A percentile compares a stretch with the other conserved stretches of the same genome.
Conservation (phyloP, 2,888 invertebrate genomes). For the Notocelia uddmanniana region DNA sequence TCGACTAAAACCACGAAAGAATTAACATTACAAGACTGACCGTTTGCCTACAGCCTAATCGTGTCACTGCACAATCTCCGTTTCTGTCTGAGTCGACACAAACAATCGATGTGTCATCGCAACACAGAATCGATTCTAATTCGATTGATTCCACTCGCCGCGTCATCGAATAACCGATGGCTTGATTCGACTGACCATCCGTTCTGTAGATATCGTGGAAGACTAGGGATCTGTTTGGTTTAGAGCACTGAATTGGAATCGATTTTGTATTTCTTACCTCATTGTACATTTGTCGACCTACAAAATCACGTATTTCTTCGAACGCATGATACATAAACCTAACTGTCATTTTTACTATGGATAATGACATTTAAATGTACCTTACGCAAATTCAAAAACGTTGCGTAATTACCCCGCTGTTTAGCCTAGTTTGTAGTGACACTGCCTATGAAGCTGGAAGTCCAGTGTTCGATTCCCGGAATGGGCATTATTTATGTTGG, state of each 20-base stretch:
- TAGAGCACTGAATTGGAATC: neutral
- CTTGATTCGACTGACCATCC: constrained; percentile 27
- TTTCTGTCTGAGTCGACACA: constrained; percentile 28
- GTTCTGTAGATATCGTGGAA: constrained; percentile 21
- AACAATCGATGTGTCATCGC: constrained; percentile 38
- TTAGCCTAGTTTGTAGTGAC: no score
- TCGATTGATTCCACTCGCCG: constrained; percentile 36
- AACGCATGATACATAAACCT: no score
- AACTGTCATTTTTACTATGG: no score
- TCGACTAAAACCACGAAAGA: neutral
- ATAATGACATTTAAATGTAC: no score
- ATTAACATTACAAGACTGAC: neutral
- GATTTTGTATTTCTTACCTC: neutral
- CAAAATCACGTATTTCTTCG: no score
- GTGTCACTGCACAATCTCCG: constrained; percentile 25
- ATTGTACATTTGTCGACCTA: no score
- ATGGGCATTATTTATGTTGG: no score
- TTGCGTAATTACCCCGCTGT: no score
- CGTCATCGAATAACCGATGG: constrained; percentile 18
- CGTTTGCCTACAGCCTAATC: constrained; percentile 14
- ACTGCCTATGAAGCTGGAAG: no score
- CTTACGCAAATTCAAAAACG: no score
- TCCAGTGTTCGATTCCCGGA: no score
- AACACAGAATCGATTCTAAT: constrained; percentile 38
- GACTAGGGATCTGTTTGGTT: neutral